Conservation (phyloP, 2,113 vertebrate species). For the Hylia prasina region DNA sequence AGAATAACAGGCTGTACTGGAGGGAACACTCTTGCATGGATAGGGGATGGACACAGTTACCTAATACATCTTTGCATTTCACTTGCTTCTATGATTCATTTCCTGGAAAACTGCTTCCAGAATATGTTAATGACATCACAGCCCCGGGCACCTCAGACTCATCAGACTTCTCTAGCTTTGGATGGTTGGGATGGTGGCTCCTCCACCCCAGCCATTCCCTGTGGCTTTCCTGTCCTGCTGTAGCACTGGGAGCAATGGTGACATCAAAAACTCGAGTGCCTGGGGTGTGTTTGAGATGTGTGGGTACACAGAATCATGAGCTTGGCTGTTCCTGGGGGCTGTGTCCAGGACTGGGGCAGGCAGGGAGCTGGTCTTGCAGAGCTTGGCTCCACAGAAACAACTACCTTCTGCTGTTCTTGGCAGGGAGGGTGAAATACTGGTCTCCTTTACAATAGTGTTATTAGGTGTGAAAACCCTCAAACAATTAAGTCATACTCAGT, state of each 20-base stretch:
- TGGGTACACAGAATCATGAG: accelerated
- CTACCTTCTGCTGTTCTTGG: slow-evolving; percentile 1
- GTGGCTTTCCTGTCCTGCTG: not conserved
- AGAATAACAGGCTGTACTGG: not conserved
- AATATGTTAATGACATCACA: not conserved
- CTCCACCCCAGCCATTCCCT: not conserved
- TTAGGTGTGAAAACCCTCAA: not conserved
- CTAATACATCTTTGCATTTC: not conserved
- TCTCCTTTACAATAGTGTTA: not conserved
- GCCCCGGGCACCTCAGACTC: not conserved
- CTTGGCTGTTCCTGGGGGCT: not conserved
- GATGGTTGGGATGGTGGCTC: not conserved
- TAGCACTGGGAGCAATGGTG: not conserved
- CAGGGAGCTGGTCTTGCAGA: not conserved
- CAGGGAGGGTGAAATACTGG: not conserved
- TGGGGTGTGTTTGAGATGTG: not conserved
- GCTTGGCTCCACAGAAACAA: not conserved
- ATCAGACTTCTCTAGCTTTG: not conserved
- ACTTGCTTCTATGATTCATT: slow-evolving; percentile 28
- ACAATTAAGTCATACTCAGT: not conserved
- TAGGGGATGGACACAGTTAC: not conserved
- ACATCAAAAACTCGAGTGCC: not conserved
- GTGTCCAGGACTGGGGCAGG: not conserved
- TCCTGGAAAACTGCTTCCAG: not conserved
- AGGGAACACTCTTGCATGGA: not conserved